Percentiles rank a stretch among this genome's conserved stretches.
Evolutionary conservation across 1,140 invertebrate genomes (phyloP).

Genomic region (Caligus rogercresseyi): DNA sequence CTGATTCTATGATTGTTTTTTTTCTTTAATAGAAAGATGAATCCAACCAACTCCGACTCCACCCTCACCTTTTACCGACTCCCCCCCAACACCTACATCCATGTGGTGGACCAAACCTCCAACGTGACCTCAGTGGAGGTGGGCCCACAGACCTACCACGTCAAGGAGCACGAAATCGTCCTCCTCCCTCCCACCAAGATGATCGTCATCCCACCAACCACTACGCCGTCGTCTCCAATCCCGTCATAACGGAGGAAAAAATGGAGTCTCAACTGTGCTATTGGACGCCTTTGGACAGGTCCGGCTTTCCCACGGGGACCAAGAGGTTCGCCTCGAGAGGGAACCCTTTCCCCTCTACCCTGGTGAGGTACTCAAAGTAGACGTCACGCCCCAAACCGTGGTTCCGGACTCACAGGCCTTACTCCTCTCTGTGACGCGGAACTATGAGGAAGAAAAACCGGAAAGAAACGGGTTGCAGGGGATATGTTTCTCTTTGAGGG

Average conservation of each 20-base stretch:
- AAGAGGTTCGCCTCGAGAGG: slow-evolving; percentile 34
- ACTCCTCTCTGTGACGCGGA: slow-evolving; percentile 29
- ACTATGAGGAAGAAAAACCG: slow-evolving; percentile 31
- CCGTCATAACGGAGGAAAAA: slow-evolving; percentile 30
- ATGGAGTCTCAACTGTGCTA: slow-evolving; percentile 28
- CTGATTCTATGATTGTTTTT: no score
- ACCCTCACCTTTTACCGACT: slow-evolving; percentile 34
- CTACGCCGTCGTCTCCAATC: slow-evolving; percentile 35
- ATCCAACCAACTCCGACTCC: no score
- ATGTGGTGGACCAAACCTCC: slow-evolving; percentile 36
- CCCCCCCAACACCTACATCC: slow-evolving; percentile 34
- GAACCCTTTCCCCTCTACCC: slow-evolving; percentile 40
- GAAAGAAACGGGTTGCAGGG: slow-evolving; percentile 32
- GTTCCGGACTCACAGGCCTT: slow-evolving; percentile 33
- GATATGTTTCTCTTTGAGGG: slow-evolving; percentile 38
- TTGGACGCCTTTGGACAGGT: slow-evolving; percentile 31
- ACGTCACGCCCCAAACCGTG: slow-evolving; percentile 31
- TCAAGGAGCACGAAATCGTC: slow-evolving; percentile 36
- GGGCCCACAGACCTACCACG: slow-evolving; percentile 35
- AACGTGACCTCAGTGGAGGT: slow-evolving; percentile 35
- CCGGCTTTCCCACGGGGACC: slow-evolving; percentile 32
- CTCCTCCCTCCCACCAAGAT: slow-evolving; percentile 25
- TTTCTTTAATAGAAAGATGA: no score
- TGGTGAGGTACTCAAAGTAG: slow-evolving; percentile 31
- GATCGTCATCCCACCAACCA: slow-evolving; percentile 35